These are phyloP conservation scores for Amphibalanus amphitrite DNA, from an alignment of 1,140 invertebrate species.

Conservation along the genomic window DNA sequence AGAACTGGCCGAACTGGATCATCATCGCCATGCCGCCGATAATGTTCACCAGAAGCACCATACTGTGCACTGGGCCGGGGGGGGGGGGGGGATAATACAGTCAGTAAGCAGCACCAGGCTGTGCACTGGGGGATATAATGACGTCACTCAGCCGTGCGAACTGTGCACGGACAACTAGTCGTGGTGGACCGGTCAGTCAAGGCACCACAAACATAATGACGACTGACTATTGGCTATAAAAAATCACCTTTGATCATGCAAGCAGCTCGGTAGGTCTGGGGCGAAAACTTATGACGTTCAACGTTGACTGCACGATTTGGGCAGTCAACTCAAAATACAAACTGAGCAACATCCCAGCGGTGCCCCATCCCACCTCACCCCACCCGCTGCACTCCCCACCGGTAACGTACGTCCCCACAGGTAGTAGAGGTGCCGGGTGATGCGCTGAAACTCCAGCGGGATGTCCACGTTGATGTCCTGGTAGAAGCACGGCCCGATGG, in stretches of 20 bases:
- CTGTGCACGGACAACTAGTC: no score
- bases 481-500: constrained; percentile 95
- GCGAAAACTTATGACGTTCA: no score
- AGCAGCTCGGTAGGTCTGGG: no score
- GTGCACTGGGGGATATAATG: no score
- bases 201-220: no score
- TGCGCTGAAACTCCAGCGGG: constrained; percentile 87
- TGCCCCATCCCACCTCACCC: no score
- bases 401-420: constrained; percentile 91
- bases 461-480: constrained; percentile 99
- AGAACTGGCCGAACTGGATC: constrained; percentile 39
- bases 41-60: constrained; percentile 68
- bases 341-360: not conserved
- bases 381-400: no score
- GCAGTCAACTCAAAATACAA: no score
- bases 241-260: no score
- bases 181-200: no score
- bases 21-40: constrained; percentile 59
- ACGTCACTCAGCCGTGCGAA: no score
- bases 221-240: no score
- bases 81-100: not conserved
- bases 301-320: not conserved
- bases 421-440: constrained; percentile 86
- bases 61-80: constrained; percentile 62
- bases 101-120: not conserved